Evolutionary conservation across 2,113 vertebrate genomes (phyloP).

Genomic region (Elephantulus edwardii): DNA sequence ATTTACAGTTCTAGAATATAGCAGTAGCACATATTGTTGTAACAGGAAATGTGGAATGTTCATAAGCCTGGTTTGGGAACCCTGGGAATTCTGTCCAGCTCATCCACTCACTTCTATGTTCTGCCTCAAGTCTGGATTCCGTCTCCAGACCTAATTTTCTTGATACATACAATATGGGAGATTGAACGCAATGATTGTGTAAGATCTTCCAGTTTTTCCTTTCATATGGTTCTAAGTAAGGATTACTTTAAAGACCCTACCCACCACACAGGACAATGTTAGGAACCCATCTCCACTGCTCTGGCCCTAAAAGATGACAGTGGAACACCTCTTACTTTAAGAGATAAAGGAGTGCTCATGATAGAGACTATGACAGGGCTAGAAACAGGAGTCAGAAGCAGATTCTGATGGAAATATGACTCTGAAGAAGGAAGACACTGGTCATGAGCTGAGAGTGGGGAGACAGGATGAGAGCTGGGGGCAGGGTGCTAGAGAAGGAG

Average conservation of each 20-base stretch:
- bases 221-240: background rate
- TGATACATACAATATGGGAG: background rate
- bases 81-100: background rate
- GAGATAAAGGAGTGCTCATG: background rate
- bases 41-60: background rate
- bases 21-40: background rate
- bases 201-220: background rate
- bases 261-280: background rate
- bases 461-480: background rate
- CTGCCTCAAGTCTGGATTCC: background rate
- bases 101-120: background rate
- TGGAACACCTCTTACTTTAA: background rate
- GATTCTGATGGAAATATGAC: too few species aligned
- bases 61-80: background rate
- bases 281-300: background rate
- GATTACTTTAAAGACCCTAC: background rate
- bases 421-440: background rate
- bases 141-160: background rate
- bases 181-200: background rate
- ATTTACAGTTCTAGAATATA: background rate
- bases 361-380: background rate
- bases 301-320: background rate
- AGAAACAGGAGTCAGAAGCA: background rate
- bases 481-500: background rate
- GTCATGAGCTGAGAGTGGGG: background rate